These are phyloP conservation scores for Tridacna crocea DNA, from an alignment of 2,888 invertebrate species.

Conservation along the genomic window DNA sequence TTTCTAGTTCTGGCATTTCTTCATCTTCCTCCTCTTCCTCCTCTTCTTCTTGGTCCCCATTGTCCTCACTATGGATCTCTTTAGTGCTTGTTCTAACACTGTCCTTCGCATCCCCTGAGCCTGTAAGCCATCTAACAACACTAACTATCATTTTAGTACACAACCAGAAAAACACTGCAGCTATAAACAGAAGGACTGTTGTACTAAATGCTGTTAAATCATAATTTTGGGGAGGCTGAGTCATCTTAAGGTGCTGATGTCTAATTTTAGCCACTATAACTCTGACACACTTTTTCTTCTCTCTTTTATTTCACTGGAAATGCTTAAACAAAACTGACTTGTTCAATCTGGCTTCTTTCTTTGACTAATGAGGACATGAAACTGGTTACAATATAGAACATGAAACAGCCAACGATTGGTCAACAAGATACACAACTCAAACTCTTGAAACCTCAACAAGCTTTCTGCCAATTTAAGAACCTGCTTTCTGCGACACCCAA, in stretches of 20 bases:
- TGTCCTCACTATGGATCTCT: background rate
- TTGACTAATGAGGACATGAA: too few relatives aligned
- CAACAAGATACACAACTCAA: too few relatives aligned
- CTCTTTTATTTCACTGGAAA: too few relatives aligned
- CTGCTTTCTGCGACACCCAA: too few relatives aligned
- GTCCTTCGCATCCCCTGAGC: background rate
- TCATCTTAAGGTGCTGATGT: constrained; percentile 13
- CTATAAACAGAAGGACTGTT: constrained; percentile 31
- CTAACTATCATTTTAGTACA: constrained; percentile 36
- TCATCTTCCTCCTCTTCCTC: background rate
- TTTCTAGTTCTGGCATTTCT: constrained; percentile 24
- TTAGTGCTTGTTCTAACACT: constrained; percentile 2
- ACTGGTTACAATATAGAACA: too few relatives aligned
- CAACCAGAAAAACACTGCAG: constrained; percentile 44
- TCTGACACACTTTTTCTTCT: too few relatives aligned
- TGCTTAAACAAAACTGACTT: too few relatives aligned
- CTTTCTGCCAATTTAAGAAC: too few relatives aligned
- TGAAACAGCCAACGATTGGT: too few relatives aligned
- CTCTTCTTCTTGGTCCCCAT: background rate
- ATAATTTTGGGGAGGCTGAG: constrained; percentile 51
- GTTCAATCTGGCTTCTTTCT: too few relatives aligned
- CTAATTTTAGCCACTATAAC: too few relatives aligned
- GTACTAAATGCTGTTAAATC: constrained; percentile 49
- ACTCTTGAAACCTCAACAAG: too few relatives aligned
- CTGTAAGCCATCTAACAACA: constrained; percentile 33